phyloP scores from a whole-genome alignment of 2,113 vertebrate species.

The Plestiodon gilberti region DNA sequence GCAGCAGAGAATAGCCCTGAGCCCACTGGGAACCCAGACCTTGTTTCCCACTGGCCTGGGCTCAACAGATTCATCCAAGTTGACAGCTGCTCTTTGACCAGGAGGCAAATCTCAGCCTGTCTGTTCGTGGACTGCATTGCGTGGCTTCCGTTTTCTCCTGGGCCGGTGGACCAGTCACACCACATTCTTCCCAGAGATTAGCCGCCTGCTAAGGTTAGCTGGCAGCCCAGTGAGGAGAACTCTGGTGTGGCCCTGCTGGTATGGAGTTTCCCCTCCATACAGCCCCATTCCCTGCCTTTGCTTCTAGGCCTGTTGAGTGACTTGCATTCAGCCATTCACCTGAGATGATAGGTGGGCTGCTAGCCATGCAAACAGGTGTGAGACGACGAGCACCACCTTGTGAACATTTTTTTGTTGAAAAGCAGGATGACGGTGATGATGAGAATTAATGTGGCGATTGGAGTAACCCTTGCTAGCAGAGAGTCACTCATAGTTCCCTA shows the following conservation, averaged over 20 bases:
- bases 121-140: background rate
- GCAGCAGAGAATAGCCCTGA: background rate
- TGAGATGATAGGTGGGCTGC: background rate
- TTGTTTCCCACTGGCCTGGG: background rate
- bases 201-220: no score
- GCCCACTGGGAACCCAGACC: background rate
- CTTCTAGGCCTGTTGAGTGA: background rate
- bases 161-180: no score
- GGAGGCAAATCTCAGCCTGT: background rate
- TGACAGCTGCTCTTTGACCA: background rate
- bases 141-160: no score
- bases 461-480: no score
- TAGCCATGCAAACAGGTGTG: background rate
- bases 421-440: no score
- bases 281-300: background rate
- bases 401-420: no score
- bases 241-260: background rate
- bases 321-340: background rate
- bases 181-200: no score
- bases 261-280: background rate
- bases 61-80: no score
- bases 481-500: no score
- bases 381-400: no score
- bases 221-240: background rate
- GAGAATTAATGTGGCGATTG: no score